Conservation (phyloP, 2,113 vertebrate species). For the Cyphomyrus plagiostoma region DNA sequence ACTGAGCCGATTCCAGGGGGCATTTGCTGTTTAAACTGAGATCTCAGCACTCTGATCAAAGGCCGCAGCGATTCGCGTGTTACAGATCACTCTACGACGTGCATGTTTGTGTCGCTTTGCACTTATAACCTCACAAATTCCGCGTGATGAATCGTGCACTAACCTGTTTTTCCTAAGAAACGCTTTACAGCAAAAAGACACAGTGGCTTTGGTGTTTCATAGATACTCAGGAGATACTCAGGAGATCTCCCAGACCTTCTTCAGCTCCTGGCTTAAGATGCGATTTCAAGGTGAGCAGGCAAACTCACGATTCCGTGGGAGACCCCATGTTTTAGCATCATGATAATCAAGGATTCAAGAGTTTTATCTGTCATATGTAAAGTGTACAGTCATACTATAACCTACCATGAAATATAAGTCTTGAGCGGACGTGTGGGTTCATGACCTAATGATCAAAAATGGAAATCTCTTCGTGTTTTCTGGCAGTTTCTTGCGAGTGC, state of each 20-base stretch:
- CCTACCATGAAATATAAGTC: background rate
- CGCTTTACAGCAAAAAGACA: background rate
- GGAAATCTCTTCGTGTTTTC: background rate
- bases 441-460: background rate
- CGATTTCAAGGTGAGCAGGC: background rate
- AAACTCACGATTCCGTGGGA: background rate
- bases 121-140: background rate
- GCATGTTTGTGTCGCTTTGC: background rate
- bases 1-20: background rate
- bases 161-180: background rate
- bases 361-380: background rate
- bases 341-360: background rate
- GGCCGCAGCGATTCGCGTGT: background rate
- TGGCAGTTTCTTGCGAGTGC: background rate
- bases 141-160: background rate
- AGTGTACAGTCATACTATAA: background rate
- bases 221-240: background rate
- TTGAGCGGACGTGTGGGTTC: background rate
- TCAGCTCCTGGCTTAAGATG: background rate
- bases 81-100: background rate
- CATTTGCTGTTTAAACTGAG: background rate
- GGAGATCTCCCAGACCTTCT: background rate
- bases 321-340: background rate
- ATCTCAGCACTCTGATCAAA: background rate
- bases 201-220: background rate